Evolutionary conservation across 1,140 invertebrate genomes (phyloP), one percentile per base, ranked within the genome.

Genomic region (Gryllus bimaculatus): DNA sequence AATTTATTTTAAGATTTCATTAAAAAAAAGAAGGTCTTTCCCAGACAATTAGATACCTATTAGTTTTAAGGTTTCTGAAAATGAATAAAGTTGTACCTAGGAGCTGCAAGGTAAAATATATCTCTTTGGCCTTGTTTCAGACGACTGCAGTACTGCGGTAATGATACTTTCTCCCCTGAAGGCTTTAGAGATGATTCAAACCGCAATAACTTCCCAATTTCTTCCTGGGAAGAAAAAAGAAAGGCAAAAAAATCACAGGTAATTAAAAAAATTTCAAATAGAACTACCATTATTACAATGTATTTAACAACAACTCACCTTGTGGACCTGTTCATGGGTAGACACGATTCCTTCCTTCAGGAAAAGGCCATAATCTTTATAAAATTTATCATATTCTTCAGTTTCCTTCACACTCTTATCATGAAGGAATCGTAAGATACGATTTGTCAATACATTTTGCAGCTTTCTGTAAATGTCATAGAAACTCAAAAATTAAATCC

Each of bases 281-380:
- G 47, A 13, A 47, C 18, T 74, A 78, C 8, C 49, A 13, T 74
- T 15, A 75, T 80, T 80, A 82, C 20, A 74, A 75, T 77, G 81
- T 78, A 75, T 81, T 49, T 21, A 18, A 20, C 0, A 47, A 12
- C 12, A 8, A 78, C 77, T 85, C 89, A 95, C 94, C 88, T 95
- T 97, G 85, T 96, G 92, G 0, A 89, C 83, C 81, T 94, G 90
- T 83, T 95, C 93, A 78, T 90, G 86, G 79, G 92, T 93, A 4
- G 93, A 93, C 8, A 98, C 91, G 83, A 99, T 96, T 49, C 96
- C 97, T 87, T 99, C 97, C 84, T 98, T 97, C 15, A 99, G 90
- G 85, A 97, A 99, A 54, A 98, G 85, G 5, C 93, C 93, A 85
- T 98, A 99, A 83, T 98, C 94, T 54, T 91, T 90, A 84, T 98